A percentile compares a stretch with the other conserved stretches of the same genome.
phyloP scores from a whole-genome alignment of 1,140 invertebrate genomes.

The Oryzaephilus surinamensis region DNA sequence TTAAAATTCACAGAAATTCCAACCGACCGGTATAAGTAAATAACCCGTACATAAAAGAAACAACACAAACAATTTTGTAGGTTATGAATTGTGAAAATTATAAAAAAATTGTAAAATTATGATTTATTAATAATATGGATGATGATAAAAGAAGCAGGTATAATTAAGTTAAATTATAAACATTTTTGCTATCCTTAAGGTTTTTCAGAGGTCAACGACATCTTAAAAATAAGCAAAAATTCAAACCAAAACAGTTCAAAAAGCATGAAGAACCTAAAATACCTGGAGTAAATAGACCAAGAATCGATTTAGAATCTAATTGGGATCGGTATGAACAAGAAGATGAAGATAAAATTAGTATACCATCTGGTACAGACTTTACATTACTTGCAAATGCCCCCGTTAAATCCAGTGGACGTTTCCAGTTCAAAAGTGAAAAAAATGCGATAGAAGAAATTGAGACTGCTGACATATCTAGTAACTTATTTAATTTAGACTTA shows the following conservation, averaged over 20 bases:
- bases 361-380: conserved; percentile 17
- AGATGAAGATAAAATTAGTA: conserved; percentile 4
- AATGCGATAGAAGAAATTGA: conserved; percentile 8
- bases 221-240: conserved; percentile 18
- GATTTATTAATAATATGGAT: conserved; percentile 1
- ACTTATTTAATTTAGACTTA: conserved; percentile 25
- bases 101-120: not conserved
- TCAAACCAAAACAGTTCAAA: conserved; percentile 11
- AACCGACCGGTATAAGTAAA: not conserved
- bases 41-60: not conserved
- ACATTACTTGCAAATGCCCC: conserved; percentile 20
- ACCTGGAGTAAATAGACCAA: conserved; percentile 11
- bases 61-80: not conserved
- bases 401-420: conserved; percentile 22
- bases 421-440: conserved; percentile 23
- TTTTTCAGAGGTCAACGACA: conserved; percentile 18
- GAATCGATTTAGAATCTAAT: conserved; percentile 19
- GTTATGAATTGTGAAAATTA: not conserved
- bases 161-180: not conserved
- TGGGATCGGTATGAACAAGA: conserved; percentile 24
- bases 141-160: conserved; percentile 1
- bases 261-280: conserved; percentile 11
- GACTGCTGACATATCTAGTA: conserved; percentile 1
- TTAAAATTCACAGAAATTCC: not conserved
- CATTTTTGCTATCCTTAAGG: not conserved